Evolutionary conservation across 2,113 vertebrate genomes (phyloP).

Genomic region (Phocoena sinus): DNA sequence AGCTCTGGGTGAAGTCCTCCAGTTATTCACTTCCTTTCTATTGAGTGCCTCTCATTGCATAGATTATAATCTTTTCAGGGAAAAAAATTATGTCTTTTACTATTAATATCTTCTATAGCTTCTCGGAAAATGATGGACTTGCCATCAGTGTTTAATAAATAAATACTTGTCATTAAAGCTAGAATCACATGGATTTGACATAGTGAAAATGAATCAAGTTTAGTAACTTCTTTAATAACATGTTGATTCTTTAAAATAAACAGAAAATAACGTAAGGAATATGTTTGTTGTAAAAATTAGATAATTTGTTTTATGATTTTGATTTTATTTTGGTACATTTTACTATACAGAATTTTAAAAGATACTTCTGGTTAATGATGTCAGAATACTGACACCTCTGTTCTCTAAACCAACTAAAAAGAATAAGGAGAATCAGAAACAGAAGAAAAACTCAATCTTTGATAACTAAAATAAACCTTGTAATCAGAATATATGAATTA

Average conservation of each 20-base stretch:
- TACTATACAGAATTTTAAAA: not conserved
- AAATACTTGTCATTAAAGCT: not conserved
- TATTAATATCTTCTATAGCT: not conserved
- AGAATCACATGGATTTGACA: not conserved
- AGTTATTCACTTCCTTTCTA: not conserved
- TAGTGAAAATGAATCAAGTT: not conserved
- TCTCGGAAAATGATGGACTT: not conserved
- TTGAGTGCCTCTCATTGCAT: not conserved
- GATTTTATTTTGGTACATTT: not conserved
- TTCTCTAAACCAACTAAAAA: not conserved
- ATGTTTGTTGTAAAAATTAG: not conserved
- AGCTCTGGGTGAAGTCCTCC: not conserved
- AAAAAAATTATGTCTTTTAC: not conserved
- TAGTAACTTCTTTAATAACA: not conserved
- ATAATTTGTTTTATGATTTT: not conserved
- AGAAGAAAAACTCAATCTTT: not conserved
- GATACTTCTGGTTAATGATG: not conserved
- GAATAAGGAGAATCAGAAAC: not conserved
- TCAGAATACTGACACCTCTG: not conserved
- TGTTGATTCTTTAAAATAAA: not conserved
- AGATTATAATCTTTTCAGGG: not conserved
- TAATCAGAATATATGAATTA: not conserved
- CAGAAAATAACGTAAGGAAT: not conserved
- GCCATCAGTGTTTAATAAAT: not conserved
- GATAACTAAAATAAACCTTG: not conserved